Conservation (phyloP, 2,888 invertebrate genomes). For the Orthosia incerta region DNA sequence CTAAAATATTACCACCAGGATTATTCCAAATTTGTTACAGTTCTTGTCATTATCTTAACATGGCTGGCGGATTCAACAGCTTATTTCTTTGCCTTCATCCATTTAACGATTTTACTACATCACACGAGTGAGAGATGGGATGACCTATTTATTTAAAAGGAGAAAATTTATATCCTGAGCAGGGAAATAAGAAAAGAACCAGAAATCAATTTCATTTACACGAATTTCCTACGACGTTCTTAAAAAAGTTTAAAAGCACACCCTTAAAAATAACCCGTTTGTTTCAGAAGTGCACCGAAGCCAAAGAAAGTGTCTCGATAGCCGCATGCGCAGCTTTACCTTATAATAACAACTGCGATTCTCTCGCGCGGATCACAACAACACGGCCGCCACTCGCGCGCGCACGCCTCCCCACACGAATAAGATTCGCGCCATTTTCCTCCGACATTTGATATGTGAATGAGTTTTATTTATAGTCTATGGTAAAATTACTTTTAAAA, state of each 20-base stretch:
- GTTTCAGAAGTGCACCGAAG: constrained; percentile 62
- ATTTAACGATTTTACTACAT: too few species aligned
- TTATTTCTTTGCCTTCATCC: background rate
- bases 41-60: too few species aligned
- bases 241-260: constrained; percentile 13
- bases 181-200: background rate
- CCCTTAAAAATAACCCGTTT: constrained; percentile 57
- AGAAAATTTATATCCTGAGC: too few species aligned
- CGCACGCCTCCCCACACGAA: constrained; percentile 72
- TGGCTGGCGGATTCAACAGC: background rate
- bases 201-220: background rate
- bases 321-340: constrained; percentile 55
- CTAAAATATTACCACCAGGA: background rate
- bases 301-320: constrained; percentile 68
- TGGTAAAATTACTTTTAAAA: constrained; percentile 62
- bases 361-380: constrained; percentile 73
- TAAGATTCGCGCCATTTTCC: constrained; percentile 61
- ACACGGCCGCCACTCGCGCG: constrained; percentile 68
- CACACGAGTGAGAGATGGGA: background rate
- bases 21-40: background rate
- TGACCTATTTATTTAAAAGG: background rate
- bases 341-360: constrained; percentile 63
- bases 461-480: constrained; percentile 15
- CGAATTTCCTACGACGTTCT: background rate
- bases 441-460: constrained; percentile 44